These are phyloP conservation scores for Mantis religiosa DNA, from an alignment of 2,888 invertebrate genomes.

Conservation along the genomic window DNA sequence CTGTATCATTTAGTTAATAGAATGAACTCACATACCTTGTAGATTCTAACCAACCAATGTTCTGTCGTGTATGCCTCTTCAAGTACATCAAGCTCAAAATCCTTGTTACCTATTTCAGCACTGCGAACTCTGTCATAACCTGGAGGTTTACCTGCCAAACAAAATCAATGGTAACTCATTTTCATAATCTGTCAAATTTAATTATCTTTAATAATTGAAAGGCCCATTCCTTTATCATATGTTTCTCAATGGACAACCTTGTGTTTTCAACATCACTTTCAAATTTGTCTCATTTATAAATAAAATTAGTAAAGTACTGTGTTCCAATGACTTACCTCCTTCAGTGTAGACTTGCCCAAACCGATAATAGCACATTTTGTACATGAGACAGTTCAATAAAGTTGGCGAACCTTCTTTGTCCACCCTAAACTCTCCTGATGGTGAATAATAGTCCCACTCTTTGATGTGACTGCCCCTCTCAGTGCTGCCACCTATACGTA, in stretches of 20 bases:
- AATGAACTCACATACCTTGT: constrained; percentile 84
- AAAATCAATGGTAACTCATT: not conserved
- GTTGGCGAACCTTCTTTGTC: constrained; percentile 90
- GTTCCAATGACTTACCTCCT: constrained; percentile 57
- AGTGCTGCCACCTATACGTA: constrained; percentile 92
- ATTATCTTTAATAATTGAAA: too few species aligned
- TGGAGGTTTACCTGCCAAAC: constrained; percentile 73
- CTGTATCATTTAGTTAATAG: constrained; percentile 67
- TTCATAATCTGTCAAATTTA: too few species aligned
- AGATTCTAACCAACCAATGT: constrained; percentile 98
- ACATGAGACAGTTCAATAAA: constrained; percentile 96
- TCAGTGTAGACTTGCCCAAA: constrained; percentile 96
- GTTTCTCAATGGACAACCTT: too few species aligned
- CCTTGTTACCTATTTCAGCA: constrained; percentile 98
- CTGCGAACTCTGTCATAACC: constrained; percentile 95
- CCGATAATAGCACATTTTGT: constrained; percentile 98
- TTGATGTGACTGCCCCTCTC: constrained; percentile 92
- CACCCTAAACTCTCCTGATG: constrained; percentile 91
- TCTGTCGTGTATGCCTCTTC: constrained; percentile 99
- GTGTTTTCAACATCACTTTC: too few species aligned
- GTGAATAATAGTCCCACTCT: constrained; percentile 95
- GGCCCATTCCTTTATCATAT: too few species aligned
- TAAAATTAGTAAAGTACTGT: too few species aligned
- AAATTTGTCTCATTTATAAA: too few species aligned
- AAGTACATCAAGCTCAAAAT: constrained; percentile 95